Percentiles rank a stretch among this genome's conserved stretches.
Evolutionary conservation across 2,113 vertebrate genomes (phyloP).

Genomic region (Thamnophis sirtalis): DNA sequence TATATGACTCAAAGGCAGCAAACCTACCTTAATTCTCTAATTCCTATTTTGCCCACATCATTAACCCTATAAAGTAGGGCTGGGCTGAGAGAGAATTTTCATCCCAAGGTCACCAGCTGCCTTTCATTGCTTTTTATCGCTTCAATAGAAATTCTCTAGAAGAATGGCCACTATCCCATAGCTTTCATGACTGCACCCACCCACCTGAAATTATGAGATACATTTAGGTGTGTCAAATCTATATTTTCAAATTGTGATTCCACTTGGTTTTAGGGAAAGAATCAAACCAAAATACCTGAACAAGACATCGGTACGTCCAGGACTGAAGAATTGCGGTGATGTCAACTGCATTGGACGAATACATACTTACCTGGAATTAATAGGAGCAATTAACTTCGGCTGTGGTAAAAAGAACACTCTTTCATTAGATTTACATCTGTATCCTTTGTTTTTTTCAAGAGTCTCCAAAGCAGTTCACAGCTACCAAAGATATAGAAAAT

Average conservation of each 20-base stretch:
- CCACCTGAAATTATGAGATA: not conserved
- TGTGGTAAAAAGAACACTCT: constrained; percentile 77
- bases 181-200: not conserved
- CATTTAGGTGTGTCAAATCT: not conserved
- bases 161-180: not conserved
- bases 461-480: too few relatives aligned
- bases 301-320: constrained; percentile 95
- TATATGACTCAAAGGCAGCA: not conserved
- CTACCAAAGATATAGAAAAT: not conserved
- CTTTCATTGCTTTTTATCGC: not conserved
- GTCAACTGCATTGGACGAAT: constrained; percentile 98
- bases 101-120: not conserved
- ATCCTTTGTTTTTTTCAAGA: not conserved
- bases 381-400: constrained; percentile 95
- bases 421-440: not conserved
- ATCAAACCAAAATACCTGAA: constrained; percentile 94
- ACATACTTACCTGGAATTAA: constrained; percentile 94
- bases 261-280: constrained; percentile 75
- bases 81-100: not conserved
- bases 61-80: not conserved
- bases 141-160: not conserved
- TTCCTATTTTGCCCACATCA: not conserved
- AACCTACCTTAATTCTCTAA: not conserved
- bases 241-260: constrained; percentile 29
- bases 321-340: constrained; percentile 95